Conservation (phyloP, 53 echinoderm and acorn worm genomes). For the Actinopyga echinites region DNA sequence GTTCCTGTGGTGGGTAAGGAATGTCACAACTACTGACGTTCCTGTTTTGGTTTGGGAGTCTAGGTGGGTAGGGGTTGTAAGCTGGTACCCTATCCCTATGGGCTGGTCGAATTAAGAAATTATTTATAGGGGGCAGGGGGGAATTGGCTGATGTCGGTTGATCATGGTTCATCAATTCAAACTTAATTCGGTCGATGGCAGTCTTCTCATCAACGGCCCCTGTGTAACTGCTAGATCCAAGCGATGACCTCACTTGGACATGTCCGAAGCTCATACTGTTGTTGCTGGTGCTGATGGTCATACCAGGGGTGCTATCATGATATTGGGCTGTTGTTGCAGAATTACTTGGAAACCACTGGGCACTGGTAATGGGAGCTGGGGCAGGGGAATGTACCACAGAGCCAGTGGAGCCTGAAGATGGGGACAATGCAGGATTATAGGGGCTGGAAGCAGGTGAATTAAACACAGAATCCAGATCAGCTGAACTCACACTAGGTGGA, state of each 20-base stretch:
- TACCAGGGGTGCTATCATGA: not conserved
- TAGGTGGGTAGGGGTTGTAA: too few relatives aligned
- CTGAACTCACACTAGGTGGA: slow-evolving; percentile 21
- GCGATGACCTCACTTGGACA: not conserved
- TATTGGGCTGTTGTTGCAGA: not conserved
- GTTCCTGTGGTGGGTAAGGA: too few relatives aligned
- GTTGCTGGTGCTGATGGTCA: not conserved
- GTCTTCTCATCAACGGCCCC: too few relatives aligned
- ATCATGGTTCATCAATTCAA: too few relatives aligned
- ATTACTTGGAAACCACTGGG: slow-evolving; percentile 1
- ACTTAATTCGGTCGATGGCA: too few relatives aligned
- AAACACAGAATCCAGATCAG: slow-evolving; percentile 13
- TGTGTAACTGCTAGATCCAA: not conserved
- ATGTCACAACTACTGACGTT: too few relatives aligned
- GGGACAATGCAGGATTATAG: slow-evolving; percentile 10
- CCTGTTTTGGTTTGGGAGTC: too few relatives aligned
- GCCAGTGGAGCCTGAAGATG: not conserved
- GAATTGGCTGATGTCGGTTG: too few relatives aligned
- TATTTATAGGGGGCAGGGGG: too few relatives aligned
- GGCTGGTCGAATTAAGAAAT: too few relatives aligned
- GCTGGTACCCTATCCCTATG: too few relatives aligned
- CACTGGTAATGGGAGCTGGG: not conserved
- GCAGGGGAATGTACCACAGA: slow-evolving; percentile 4
- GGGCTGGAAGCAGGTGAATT: not conserved
- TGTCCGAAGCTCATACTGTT: slow-evolving; percentile 14